A percentile compares a stretch with the other conserved stretches of the same genome.
These are phyloP conservation scores for Eulithis prunata DNA, from an alignment of 2,888 invertebrate genomes.

Conservation along the genomic window DNA sequence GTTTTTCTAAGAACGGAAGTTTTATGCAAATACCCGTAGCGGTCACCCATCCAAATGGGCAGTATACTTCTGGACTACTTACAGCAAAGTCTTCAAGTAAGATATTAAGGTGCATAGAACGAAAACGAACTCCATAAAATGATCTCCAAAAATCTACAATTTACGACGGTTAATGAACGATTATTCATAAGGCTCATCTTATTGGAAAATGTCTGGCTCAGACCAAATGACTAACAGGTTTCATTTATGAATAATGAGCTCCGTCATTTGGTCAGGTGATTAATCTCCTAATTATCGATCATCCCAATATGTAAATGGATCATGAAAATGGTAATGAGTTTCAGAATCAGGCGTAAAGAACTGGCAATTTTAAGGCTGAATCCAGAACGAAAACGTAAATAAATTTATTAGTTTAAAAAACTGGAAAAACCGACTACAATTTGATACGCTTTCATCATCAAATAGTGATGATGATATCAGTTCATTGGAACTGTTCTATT, in stretches of 20 bases:
- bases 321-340: conserved; percentile 28
- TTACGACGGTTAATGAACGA: conserved; percentile 27
- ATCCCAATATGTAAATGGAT: conserved; percentile 31
- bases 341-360: conserved; percentile 9
- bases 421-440: no score
- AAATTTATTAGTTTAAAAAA: no score
- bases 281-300: conserved; percentile 37
- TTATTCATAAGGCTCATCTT: conserved; percentile 29
- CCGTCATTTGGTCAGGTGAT: conserved; percentile 30
- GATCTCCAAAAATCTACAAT: conserved; percentile 5
- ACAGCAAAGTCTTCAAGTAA: no score
- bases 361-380: neutral
- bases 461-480: no score
- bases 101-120: no score
- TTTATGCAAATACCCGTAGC: no score
- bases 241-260: conserved; percentile 32
- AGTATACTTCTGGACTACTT: no score
- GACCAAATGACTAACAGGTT: conserved; percentile 34
- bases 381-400: neutral
- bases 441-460: no score
- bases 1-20: no score
- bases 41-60: no score
- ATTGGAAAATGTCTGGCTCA: conserved; percentile 24
- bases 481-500: no score
- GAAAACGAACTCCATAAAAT: neutral